Base-by-base conservation (phyloP, 2,888 invertebrate species). In the Oscheius onirici region DNA sequence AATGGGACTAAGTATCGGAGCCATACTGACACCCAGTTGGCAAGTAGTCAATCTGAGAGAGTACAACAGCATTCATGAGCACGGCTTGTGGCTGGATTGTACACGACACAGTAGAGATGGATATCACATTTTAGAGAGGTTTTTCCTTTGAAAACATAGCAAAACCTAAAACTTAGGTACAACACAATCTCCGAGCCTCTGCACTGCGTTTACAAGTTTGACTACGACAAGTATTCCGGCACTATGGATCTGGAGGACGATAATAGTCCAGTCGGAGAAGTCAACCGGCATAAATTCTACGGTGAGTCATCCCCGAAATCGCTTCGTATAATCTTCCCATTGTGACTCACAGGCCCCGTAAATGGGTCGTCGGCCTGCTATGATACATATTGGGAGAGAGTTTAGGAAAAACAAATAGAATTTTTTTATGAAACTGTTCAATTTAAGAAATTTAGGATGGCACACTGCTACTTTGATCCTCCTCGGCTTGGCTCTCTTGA, bases 151-250 rank as follows among this genome's bases (percentile, higher is more conserved):
- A 17, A 17, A 17, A 20, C 17, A 46, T 49, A 20, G 15, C 43
- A 6, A 41, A 41, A 26, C 49, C n/a, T n/a, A 26, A 22, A 52
- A 49, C 49, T 66, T 65, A 86, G 86, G 69, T 86, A 86, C 68
- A 78, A 84, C 0, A 86, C 86, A 0, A 74, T 86, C 8, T 77
- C 82, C 2, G 86, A 86, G 60, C 86, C 86, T 1, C 79, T 87
- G 26, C 86, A 86, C 55, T 86, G 86, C 58, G 86, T 86, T 49
- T 86, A 86, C 80, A 86, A 86, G 65, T 86, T 86, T 71, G 86
- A 86, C 55, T 86, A 86, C 61, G 86, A 86, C 71, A 86, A 86
- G 71, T 86, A 86, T 72, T 86, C 86, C 17, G 86, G 86, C 41
- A 86, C 86, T 0, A 86, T 87, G 61, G 84, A 86, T 55, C 58